Percentiles rank a stretch among this genome's conserved stretches.
These are phyloP conservation scores for Gymnobelideus leadbeateri DNA, from an alignment of 2,113 vertebrate genomes.

Conservation along the genomic window DNA sequence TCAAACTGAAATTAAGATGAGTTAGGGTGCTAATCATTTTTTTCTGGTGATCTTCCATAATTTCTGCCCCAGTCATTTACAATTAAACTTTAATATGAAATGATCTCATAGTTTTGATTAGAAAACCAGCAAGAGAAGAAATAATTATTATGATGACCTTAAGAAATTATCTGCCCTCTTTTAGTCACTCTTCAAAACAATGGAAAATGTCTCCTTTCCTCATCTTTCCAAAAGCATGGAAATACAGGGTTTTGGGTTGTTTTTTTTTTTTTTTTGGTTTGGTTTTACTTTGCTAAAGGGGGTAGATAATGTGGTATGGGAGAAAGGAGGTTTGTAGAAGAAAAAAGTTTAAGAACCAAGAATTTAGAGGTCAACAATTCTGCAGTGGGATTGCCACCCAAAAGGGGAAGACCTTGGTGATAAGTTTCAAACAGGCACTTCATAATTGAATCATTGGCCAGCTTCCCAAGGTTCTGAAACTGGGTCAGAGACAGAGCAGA, in stretches of 20 bases:
- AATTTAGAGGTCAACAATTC: neutral
- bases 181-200: slow-evolving; percentile 49
- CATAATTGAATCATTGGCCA: neutral
- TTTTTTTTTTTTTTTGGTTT: neutral
- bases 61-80: slow-evolving; percentile 25
- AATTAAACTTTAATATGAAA: slow-evolving; percentile 41
- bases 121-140: slow-evolving; percentile 30
- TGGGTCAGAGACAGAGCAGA: neutral
- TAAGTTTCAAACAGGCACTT: neutral
- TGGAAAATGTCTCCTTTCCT: neutral
- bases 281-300: neutral
- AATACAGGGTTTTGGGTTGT: neutral
- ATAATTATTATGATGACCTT: slow-evolving; percentile 19
- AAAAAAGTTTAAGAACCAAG: neutral
- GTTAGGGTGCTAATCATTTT: neutral
- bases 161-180: slow-evolving; percentile 16
- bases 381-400: neutral
- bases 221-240: neutral
- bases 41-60: slow-evolving; percentile 27
- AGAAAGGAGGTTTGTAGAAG: neutral
- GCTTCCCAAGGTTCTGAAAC: neutral
- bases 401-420: neutral
- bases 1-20: neutral
- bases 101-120: slow-evolving; percentile 26
- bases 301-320: neutral